Evolutionary conservation across 2,888 invertebrate species (phyloP).

Genomic region (Pomacea canaliculata): DNA sequence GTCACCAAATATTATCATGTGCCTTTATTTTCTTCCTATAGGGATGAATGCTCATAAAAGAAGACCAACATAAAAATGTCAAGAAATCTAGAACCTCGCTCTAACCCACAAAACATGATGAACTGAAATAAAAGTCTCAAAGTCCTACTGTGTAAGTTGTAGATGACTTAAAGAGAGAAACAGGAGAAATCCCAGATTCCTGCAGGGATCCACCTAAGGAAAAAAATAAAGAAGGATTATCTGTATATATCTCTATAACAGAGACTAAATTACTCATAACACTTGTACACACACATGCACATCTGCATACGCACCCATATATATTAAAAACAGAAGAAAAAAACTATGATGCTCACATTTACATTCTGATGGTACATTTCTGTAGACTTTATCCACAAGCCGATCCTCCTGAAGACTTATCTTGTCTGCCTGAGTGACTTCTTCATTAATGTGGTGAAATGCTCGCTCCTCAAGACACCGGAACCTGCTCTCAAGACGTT

Average conservation of each 20-base stretch:
- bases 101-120: neutral
- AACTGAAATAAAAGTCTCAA: neutral
- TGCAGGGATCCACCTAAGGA: constrained; percentile 33
- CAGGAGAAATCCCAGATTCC: constrained; percentile 27
- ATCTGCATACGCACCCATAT: too few relatives aligned
- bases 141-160: constrained; percentile 22
- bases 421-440: constrained; percentile 23
- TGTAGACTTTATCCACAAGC: constrained; percentile 27
- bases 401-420: constrained; percentile 37
- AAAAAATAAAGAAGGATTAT: neutral
- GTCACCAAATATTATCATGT: too few relatives aligned
- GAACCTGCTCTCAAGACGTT: constrained; percentile 48
- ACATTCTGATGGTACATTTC: constrained; percentile 6
- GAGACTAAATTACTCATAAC: too few relatives aligned
- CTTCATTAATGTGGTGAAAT: constrained; percentile 24
- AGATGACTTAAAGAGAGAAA: constrained; percentile 32
- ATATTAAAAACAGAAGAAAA: too few relatives aligned
- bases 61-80: neutral
- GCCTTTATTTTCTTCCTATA: too few relatives aligned
- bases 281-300: too few relatives aligned
- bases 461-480: constrained; percentile 43
- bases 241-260: neutral
- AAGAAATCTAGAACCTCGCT: neutral
- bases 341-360: constrained; percentile 19
- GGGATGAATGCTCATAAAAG: neutral